A percentile compares a stretch with the other conserved stretches of the same genome.
Evolutionary conservation across 30 jellyfish, hydroid and myxozoan genomes (phyloP).

Genomic region (Sanderia malayensis): DNA sequence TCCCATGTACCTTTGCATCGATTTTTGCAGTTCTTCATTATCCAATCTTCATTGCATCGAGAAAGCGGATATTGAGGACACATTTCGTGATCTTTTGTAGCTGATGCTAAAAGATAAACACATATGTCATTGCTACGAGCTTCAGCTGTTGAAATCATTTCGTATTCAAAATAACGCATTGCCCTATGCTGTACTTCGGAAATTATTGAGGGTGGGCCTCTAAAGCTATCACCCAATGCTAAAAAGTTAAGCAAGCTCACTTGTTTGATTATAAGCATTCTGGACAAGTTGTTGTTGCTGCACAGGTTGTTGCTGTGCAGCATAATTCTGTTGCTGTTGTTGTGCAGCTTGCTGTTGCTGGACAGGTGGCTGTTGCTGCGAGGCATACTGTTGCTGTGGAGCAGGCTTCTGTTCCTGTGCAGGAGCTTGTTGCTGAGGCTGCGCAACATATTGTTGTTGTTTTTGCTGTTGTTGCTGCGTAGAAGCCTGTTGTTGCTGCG

Average conservation of each 20-base stretch:
- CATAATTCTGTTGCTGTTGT: no score
- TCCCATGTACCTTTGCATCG: conserved; percentile 58
- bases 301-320: neutral
- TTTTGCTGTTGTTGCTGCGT: conserved; percentile 23
- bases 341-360: neutral
- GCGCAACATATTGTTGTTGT: neutral
- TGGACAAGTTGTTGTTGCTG: neutral
- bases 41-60: conserved; percentile 70
- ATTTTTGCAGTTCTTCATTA: conserved; percentile 53
- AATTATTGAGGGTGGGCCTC: no score
- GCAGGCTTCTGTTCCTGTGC: neutral
- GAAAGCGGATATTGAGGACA: conserved; percentile 61
- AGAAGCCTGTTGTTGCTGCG: neutral
- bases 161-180: no score
- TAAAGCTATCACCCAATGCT: conserved; percentile 21
- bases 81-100: conserved; percentile 26
- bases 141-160: no score
- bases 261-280: neutral
- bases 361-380: conserved; percentile 1
- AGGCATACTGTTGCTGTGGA: conserved; percentile 9
- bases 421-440: neutral
- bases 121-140: no score
- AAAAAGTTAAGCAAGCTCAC: neutral
- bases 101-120: neutral
- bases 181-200: no score